phyloP scores from a whole-genome alignment of 2,888 invertebrate genomes.

The Cotesia congregata region DNA sequence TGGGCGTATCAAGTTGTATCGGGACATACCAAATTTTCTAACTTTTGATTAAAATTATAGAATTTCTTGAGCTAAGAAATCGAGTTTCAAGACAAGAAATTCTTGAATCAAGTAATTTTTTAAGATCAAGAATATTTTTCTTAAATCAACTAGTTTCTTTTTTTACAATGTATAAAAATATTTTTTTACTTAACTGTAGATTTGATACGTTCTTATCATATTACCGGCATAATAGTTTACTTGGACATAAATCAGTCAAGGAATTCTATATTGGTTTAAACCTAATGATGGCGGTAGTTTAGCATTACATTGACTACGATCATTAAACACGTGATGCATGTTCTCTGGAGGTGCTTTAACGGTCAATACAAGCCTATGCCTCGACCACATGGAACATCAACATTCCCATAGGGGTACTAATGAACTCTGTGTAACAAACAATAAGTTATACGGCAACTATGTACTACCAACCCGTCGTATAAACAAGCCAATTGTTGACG shows the following conservation, averaged over 20 bases:
- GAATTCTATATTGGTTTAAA: neutral
- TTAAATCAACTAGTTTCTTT: too few relatives aligned
- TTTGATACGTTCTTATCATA: neutral
- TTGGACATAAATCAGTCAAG: neutral
- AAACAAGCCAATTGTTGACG: constrained; percentile 20
- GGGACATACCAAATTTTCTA: too few relatives aligned
- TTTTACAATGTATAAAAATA: too few relatives aligned
- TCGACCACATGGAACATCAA: constrained; percentile 10
- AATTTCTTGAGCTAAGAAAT: too few relatives aligned
- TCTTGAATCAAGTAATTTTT: too few relatives aligned
- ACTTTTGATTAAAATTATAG: too few relatives aligned
- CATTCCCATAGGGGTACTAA: constrained; percentile 58
- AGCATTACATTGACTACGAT: constrained; percentile 18
- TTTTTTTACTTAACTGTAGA: neutral
- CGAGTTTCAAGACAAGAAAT: too few relatives aligned
- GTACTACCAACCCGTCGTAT: constrained; percentile 9
- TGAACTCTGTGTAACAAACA: constrained; percentile 60
- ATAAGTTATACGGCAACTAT: constrained; percentile 36
- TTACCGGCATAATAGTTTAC: neutral
- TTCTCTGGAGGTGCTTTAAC: constrained; percentile 22
- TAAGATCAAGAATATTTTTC: too few relatives aligned
- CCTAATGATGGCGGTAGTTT: constrained; percentile 9
- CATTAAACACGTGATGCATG: constrained; percentile 28
- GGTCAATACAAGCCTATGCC: constrained; percentile 19
- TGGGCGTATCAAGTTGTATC: too few relatives aligned